Percentiles rank a stretch among this genome's conserved stretches.
Evolutionary conservation across 2,888 invertebrate genomes (phyloP).

Genomic region (Eutolmus rufibarbis): DNA sequence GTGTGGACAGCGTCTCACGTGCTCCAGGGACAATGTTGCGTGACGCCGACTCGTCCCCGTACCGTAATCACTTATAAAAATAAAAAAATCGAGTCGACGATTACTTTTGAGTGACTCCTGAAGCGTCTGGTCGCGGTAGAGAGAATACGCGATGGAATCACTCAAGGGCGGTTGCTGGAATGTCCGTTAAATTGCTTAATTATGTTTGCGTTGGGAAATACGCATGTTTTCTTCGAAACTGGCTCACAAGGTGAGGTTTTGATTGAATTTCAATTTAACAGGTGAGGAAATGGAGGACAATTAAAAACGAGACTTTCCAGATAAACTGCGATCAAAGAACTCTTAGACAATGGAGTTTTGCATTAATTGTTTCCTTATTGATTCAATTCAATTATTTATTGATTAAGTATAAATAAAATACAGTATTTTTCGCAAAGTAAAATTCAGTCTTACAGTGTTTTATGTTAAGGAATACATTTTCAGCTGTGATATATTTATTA

Average conservation of each 20-base stretch:
- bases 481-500: too few species aligned
- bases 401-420: too few species aligned
- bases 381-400: too few species aligned
- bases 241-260: background rate
- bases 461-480: too few species aligned
- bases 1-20: background rate
- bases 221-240: background rate
- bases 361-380: background rate
- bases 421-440: too few species aligned
- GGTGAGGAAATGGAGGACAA: background rate
- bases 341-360: background rate
- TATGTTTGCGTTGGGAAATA: background rate
- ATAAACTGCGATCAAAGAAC: background rate
- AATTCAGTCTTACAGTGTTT: too few species aligned
- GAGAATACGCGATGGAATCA: background rate
- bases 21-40: background rate
- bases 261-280: background rate
- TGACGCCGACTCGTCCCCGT: background rate
- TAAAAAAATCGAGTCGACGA: background rate
- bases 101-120: background rate
- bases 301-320: background rate
- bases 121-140: background rate
- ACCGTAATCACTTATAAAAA: background rate
- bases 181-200: background rate
- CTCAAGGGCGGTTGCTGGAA: background rate